phyloP scores from a whole-genome alignment of 2,888 invertebrate species.

The Dugesia japonica region DNA sequence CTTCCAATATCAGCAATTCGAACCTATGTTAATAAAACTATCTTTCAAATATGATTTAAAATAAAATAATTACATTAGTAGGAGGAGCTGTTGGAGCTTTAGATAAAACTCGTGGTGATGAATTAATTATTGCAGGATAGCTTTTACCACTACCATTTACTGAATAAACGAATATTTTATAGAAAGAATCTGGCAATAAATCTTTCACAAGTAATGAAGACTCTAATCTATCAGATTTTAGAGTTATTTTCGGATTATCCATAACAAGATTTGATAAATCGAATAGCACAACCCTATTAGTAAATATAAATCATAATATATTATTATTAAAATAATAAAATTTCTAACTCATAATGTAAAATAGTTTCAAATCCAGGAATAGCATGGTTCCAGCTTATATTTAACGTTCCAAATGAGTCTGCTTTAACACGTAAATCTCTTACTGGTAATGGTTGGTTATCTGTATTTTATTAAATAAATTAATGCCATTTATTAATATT shows the following conservation, averaged over 20 bases:
- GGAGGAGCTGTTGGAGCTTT: slow-evolving; percentile 20
- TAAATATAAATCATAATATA: neutral
- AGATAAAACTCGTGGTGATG: slow-evolving; percentile 27
- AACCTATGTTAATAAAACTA: neutral
- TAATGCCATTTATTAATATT: neutral
- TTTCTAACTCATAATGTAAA: slow-evolving; percentile 25
- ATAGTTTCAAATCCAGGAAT: slow-evolving; percentile 20
- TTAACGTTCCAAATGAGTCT: neutral
- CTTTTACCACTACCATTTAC: slow-evolving; percentile 23
- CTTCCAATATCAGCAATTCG: neutral
- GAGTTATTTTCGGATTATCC: neutral
- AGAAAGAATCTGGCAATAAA: slow-evolving; percentile 25
- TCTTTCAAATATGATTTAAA: too few relatives aligned
- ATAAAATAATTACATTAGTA: slow-evolving; percentile 5
- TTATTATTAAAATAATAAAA: neutral
- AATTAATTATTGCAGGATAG: slow-evolving; percentile 5
- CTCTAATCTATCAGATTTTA: neutral
- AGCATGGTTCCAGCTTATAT: slow-evolving; percentile 26
- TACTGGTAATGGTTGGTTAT: neutral
- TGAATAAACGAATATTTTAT: slow-evolving; percentile 21
- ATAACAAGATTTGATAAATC: neutral
- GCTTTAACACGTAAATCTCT: slow-evolving; percentile 12
- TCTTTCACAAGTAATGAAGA: neutral
- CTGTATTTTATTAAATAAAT: neutral
- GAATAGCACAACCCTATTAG: neutral